Percentiles rank a stretch among this genome's conserved stretches.
phyloP scores from a whole-genome alignment of 2,888 invertebrate species.

The Meandrusa payeni region DNA sequence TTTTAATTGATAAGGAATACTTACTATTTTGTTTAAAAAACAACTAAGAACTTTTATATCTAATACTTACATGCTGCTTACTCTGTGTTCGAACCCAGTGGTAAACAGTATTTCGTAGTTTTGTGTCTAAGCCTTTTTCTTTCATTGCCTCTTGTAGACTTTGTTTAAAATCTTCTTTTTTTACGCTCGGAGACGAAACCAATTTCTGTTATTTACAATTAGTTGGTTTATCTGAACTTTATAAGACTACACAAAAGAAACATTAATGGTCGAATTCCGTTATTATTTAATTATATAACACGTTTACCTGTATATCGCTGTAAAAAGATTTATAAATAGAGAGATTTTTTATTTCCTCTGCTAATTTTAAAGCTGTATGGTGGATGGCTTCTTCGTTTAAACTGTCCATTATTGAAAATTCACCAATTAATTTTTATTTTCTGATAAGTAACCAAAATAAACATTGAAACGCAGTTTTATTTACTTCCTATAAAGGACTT shows the following conservation, averaged over 20 bases:
- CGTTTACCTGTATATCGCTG: conserved; percentile 90
- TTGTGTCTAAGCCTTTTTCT: conserved; percentile 89
- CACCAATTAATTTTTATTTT: conserved; percentile 22
- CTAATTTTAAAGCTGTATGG: conserved; percentile 87
- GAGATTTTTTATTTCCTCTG: conserved; percentile 89
- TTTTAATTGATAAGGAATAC: no score
- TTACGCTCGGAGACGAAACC: conserved; percentile 88
- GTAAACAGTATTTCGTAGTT: conserved; percentile 91
- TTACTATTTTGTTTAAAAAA: no score
- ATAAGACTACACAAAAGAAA: no score
- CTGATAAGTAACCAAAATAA: conserved; percentile 7
- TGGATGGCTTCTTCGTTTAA: conserved; percentile 84
- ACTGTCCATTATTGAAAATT: conserved; percentile 64
- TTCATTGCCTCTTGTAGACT: conserved; percentile 88
- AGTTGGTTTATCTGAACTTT: no score
- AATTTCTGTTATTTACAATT: conserved; percentile 82
- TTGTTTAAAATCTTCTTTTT: conserved; percentile 88
- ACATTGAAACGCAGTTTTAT: background rate
- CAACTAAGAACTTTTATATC: no score
- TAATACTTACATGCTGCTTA: conserved; percentile 62
- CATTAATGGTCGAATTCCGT: no score
- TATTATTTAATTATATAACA: no score
- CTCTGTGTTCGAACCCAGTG: conserved; percentile 86
- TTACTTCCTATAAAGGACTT: background rate
- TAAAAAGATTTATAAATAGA: conserved; percentile 88